Percentiles rank a stretch among this genome's conserved stretches.
phyloP scores from a whole-genome alignment of 2,888 invertebrate species.

The Cephus runcator region DNA sequence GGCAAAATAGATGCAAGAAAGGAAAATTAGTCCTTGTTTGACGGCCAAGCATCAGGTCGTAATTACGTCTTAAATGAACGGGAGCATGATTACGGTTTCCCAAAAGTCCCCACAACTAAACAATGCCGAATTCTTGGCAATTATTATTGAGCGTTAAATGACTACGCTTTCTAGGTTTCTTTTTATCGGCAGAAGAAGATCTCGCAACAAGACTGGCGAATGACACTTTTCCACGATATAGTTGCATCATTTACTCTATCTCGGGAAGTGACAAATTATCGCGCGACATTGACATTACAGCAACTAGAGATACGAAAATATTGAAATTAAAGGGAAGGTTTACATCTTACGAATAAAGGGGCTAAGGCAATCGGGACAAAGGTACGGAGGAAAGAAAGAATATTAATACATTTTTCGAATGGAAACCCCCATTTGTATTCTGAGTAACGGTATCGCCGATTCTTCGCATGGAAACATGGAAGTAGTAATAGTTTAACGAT shows the following conservation, averaged over 20 bases:
- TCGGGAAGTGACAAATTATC: slow-evolving; percentile 13
- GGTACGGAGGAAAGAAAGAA: neutral
- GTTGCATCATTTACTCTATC: slow-evolving; percentile 10
- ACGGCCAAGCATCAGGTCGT: no score
- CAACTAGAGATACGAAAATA: neutral
- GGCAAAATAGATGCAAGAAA: no score
- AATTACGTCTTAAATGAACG: no score
- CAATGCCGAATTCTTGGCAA: neutral
- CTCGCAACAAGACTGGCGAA: neutral
- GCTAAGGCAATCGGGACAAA: neutral
- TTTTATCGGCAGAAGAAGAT: neutral
- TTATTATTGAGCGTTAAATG: neutral
- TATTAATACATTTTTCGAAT: neutral
- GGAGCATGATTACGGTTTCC: no score
- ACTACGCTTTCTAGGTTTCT: no score
- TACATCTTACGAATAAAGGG: neutral
- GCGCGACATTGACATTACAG: slow-evolving; percentile 16
- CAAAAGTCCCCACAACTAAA: no score
- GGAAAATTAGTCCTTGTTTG: no score
- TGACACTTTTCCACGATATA: slow-evolving; percentile 4
- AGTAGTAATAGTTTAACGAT: neutral
- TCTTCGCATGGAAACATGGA: neutral
- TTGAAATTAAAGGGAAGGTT: neutral
- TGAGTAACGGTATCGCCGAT: neutral
- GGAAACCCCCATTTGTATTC: neutral